Evolutionary conservation across 2,113 vertebrate genomes (phyloP).

Genomic region (Propithecus coquereli): DNA sequence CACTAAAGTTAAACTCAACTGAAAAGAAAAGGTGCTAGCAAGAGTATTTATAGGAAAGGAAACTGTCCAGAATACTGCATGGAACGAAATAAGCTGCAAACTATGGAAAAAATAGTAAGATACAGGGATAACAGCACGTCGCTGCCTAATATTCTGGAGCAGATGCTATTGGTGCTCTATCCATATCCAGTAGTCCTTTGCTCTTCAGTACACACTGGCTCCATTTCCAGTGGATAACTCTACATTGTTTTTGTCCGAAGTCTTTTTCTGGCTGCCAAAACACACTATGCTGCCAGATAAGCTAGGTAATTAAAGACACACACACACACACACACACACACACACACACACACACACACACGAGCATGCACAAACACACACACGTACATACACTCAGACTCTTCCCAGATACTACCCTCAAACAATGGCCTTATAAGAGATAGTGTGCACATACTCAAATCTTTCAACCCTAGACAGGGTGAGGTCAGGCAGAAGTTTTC

Average conservation of each 20-base stretch:
- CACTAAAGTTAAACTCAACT: not conserved
- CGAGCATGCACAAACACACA: no score
- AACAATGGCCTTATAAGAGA: not conserved
- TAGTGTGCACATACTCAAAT: not conserved
- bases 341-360: no score
- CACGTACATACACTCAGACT: no score
- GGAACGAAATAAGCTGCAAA: not conserved
- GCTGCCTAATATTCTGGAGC: no score
- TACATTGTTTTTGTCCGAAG: not conserved
- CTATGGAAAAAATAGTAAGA: not conserved
- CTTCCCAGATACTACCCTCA: no score
- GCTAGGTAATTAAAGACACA: not conserved
- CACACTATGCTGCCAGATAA: not conserved
- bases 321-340: not conserved
- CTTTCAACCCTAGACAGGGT: not conserved
- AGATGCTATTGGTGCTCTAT: not conserved
- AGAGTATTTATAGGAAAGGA: not conserved
- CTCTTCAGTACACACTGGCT: not conserved
- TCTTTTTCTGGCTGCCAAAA: not conserved
- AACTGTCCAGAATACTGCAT: not conserved
- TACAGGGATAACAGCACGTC: no score
- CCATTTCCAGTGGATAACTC: not conserved
- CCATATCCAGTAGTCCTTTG: not conserved
- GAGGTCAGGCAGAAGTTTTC: not conserved
- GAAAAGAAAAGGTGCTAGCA: not conserved